Evolutionary conservation across 1,140 invertebrate genomes (phyloP).

Genomic region (Drosophila nigrodunni): DNA sequence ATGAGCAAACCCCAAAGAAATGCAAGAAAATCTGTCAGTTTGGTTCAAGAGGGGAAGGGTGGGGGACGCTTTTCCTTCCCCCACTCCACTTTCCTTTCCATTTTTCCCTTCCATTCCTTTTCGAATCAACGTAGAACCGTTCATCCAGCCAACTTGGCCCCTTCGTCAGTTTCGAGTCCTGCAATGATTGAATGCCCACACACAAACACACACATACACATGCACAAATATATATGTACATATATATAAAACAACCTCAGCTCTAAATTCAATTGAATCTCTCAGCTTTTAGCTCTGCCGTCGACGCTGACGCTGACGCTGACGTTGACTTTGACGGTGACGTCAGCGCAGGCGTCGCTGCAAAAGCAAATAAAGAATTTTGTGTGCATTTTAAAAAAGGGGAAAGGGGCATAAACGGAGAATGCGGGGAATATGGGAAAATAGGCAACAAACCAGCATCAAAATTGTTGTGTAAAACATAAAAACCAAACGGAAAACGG

Average conservation of each 20-base stretch:
- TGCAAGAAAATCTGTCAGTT: conserved; percentile 47
- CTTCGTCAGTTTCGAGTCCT: conserved; percentile 57
- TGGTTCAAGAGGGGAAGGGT: background rate
- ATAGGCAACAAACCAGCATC: conserved; percentile 69
- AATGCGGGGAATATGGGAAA: background rate
- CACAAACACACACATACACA: conserved; percentile 42
- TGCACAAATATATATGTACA: conserved; percentile 4
- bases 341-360: conserved; percentile 11
- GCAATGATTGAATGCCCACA: conserved; percentile 77
- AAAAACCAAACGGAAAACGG: conserved; percentile 77
- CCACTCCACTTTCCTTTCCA: background rate
- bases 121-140: conserved; percentile 10
- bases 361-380: conserved; percentile 76
- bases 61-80: background rate
- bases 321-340: conserved; percentile 6
- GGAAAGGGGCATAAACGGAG: background rate
- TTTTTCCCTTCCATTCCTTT: no score
- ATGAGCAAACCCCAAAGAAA: conserved; percentile 12
- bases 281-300: conserved; percentile 49
- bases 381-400: conserved; percentile 68
- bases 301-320: conserved; percentile 5
- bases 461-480: conserved; percentile 79
- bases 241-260: conserved; percentile 40
- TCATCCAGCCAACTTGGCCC: conserved; percentile 23
- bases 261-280: conserved; percentile 78